These are phyloP conservation scores for Salvelinus alpinus DNA, from an alignment of 2,113 vertebrate genomes.

Conservation along the genomic window DNA sequence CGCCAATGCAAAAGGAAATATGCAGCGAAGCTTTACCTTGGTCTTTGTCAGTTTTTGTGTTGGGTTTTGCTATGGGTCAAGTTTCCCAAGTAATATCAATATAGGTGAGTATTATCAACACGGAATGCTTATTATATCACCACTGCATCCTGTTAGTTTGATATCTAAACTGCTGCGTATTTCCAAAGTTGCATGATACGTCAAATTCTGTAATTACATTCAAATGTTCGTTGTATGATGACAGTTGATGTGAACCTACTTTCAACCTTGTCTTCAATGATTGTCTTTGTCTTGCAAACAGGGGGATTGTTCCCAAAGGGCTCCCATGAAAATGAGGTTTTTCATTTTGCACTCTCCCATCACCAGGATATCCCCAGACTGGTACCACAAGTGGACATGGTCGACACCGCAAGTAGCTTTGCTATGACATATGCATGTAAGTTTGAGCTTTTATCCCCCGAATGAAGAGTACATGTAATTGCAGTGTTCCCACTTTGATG, in stretches of 20 bases:
- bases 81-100: slow-evolving; percentile 98
- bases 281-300: slow-evolving; percentile 43
- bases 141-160: neutral
- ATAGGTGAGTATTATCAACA: slow-evolving; percentile 84
- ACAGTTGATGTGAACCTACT: neutral
- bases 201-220: neutral
- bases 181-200: neutral
- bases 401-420: slow-evolving; percentile 96
- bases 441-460: slow-evolving; percentile 59
- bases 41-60: slow-evolving; percentile 83
- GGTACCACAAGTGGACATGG: slow-evolving; percentile 97
- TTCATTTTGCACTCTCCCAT: slow-evolving; percentile 91
- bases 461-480: neutral
- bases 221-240: neutral
- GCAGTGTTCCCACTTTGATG: too few species aligned
- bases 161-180: neutral
- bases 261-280: neutral
- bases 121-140: neutral
- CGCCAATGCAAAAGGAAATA: slow-evolving; percentile 92
- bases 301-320: slow-evolving; percentile 95
- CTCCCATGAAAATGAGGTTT: slow-evolving; percentile 96
- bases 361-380: slow-evolving; percentile 94
- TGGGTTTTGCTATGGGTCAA: slow-evolving; percentile 87
- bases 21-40: slow-evolving; percentile 85
- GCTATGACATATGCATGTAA: slow-evolving; percentile 99